These are phyloP conservation scores for Oscheius myriophilus DNA, from an alignment of 2,888 invertebrate genomes.

Conservation along the genomic window DNA sequence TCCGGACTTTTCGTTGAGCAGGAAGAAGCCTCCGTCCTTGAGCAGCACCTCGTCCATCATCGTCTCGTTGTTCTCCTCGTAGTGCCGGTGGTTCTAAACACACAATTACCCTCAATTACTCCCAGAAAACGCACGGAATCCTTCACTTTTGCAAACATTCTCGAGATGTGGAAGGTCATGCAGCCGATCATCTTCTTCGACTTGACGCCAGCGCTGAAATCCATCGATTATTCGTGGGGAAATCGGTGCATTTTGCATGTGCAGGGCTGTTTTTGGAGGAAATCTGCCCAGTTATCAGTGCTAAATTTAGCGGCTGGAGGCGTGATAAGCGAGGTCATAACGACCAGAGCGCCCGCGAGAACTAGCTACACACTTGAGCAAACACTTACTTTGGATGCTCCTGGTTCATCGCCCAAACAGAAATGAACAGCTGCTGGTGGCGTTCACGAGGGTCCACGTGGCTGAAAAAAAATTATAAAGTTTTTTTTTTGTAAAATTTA, in stretches of 20 bases:
- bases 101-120: background rate
- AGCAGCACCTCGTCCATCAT: conserved; percentile 28
- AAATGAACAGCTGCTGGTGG: conserved; percentile 11
- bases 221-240: background rate
- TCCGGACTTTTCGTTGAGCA: conserved; percentile 53
- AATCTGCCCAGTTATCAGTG: background rate
- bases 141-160: conserved; percentile 44
- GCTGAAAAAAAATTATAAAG: conserved; percentile 18
- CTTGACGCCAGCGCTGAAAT: conserved; percentile 5
- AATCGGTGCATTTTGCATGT: too few species aligned
- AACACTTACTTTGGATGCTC: conserved; percentile 10
- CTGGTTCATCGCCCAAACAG: conserved; percentile 13
- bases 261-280: background rate
- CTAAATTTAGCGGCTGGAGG: too few species aligned
- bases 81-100: conserved; percentile 1
- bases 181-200: conserved; percentile 55
- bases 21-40: conserved; percentile 60
- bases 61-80: conserved; percentile 18
- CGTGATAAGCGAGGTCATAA: too few species aligned
- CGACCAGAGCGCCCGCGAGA: background rate
- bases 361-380: background rate
- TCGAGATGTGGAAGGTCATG: conserved; percentile 59
- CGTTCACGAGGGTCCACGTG: conserved; percentile 8
- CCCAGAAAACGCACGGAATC: background rate
- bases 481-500: too few species aligned